phyloP scores from a whole-genome alignment of 2,113 vertebrate genomes.

The Papio anubis region DNA sequence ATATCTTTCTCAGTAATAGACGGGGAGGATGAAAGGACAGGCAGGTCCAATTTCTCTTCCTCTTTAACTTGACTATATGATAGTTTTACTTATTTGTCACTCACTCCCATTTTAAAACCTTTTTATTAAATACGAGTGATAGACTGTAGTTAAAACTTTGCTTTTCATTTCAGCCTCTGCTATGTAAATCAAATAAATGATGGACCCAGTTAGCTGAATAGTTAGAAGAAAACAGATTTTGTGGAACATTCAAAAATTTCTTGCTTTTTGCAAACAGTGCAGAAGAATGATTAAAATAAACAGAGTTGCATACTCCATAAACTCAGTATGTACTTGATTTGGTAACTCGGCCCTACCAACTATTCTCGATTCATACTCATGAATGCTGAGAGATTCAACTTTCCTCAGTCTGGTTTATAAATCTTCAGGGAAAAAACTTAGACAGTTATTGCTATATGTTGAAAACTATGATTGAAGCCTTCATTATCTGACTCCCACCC shows the following conservation, averaged over 20 bases:
- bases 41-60: not conserved
- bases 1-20: not conserved
- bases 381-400: not conserved
- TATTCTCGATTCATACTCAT: not conserved
- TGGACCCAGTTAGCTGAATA: not conserved
- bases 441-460: not conserved
- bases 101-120: not conserved
- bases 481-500: not conserved
- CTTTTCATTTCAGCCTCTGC: not conserved
- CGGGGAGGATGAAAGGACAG: not conserved
- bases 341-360: not conserved
- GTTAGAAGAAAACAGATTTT: not conserved
- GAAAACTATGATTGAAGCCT: not conserved
- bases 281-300: constrained; percentile 10
- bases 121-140: not conserved
- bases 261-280: not conserved
- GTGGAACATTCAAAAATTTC: not conserved
- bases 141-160: not conserved
- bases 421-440: not conserved
- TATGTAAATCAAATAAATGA: constrained; percentile 3
- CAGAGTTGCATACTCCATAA: not conserved
- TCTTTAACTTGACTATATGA: not conserved
- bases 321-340: not conserved
- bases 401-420: not conserved
- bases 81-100: not conserved